These are phyloP conservation scores for Pseudochirops corinnae DNA, from an alignment of 2,797 vertebrate genomes.

Conservation along the genomic window DNA sequence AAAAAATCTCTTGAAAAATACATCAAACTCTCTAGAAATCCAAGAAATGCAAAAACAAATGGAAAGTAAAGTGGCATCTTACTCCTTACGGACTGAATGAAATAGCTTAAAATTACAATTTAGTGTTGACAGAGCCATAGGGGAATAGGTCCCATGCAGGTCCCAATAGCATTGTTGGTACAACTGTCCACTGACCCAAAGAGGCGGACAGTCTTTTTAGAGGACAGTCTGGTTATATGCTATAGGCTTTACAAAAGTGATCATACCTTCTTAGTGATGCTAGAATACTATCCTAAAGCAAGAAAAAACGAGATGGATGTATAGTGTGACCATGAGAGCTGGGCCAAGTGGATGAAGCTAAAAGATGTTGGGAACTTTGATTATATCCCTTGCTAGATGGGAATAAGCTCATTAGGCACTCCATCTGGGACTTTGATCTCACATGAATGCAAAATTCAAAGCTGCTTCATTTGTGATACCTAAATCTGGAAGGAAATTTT, in stretches of 20 bases:
- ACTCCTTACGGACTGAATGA: neutral
- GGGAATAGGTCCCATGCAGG: neutral
- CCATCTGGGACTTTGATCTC: neutral
- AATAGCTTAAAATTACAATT: neutral
- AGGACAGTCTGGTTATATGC: neutral
- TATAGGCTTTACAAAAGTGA: neutral
- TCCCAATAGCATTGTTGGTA: neutral
- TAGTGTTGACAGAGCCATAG: neutral
- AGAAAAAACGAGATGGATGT: neutral
- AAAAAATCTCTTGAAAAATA: neutral
- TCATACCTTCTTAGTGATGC: neutral
- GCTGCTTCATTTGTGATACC: neutral
- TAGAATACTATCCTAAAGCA: neutral
- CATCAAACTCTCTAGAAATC: neutral
- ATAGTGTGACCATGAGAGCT: neutral
- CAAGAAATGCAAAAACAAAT: neutral
- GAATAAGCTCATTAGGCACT: neutral
- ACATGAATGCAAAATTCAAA: neutral
- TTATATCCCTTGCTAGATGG: neutral
- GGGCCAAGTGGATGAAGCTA: neutral
- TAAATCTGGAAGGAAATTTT: neutral
- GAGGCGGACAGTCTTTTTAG: neutral
- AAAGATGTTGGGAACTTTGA: neutral
- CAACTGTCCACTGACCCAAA: neutral
- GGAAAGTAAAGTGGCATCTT: neutral